These are phyloP conservation scores for Celastrina argiolus DNA, from an alignment of 2,888 invertebrate genomes.

Conservation along the genomic window DNA sequence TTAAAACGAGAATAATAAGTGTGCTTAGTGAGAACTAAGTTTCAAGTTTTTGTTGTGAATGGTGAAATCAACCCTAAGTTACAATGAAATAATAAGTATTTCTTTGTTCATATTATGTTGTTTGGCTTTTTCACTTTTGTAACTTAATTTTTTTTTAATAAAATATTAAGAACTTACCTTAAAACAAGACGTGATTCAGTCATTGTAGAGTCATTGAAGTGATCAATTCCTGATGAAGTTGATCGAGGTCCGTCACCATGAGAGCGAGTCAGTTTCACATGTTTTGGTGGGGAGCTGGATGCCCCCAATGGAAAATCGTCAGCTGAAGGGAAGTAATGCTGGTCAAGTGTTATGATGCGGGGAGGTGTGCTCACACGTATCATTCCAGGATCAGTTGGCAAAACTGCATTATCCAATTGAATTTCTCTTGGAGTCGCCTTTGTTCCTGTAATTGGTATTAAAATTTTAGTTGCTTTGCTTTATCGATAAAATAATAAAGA, in stretches of 20 bases:
- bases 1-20: too few relatives aligned
- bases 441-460: constrained; percentile 76
- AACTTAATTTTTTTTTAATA: too few relatives aligned
- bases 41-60: too few relatives aligned
- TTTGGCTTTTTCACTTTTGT: background rate
- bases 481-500: background rate
- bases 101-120: too few relatives aligned
- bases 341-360: constrained; percentile 89
- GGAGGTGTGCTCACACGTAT: constrained; percentile 94
- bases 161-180: constrained; percentile 44
- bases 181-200: constrained; percentile 67
- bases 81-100: too few relatives aligned
- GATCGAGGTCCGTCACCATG: constrained; percentile 65
- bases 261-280: constrained; percentile 51
- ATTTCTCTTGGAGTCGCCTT: constrained; percentile 93
- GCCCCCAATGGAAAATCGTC: constrained; percentile 66
- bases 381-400: constrained; percentile 83
- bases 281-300: constrained; percentile 60
- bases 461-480: background rate
- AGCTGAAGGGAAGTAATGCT: constrained; percentile 87
- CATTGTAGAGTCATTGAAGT: constrained; percentile 68
- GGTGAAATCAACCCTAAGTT: too few relatives aligned
- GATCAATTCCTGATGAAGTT: constrained; percentile 55
- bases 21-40: too few relatives aligned
- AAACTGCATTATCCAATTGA: constrained; percentile 87